Conservation (phyloP, 1,140 invertebrate species). For the Hycleus phaleratus region DNA sequence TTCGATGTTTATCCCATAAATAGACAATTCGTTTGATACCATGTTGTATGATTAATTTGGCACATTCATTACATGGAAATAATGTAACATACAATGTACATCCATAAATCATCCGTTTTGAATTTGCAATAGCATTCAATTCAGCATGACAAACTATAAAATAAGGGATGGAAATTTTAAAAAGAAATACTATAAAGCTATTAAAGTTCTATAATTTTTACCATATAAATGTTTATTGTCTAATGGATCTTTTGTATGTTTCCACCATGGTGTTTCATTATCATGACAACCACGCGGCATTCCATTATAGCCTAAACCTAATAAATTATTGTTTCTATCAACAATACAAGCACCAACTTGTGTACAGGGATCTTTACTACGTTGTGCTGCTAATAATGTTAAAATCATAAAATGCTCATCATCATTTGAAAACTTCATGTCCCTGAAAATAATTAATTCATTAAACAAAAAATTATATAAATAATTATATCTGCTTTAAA, state of each 20-base stretch:
- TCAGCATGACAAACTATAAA: constrained; percentile 43
- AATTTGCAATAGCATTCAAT: constrained; percentile 48
- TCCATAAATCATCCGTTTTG: constrained; percentile 54
- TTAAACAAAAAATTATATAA: no score
- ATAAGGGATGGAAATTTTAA: no score
- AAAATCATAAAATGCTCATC: constrained; percentile 92
- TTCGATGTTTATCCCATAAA: constrained; percentile 8
- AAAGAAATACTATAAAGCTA: no score
- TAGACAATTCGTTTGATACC: constrained; percentile 57
- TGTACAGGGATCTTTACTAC: constrained; percentile 88
- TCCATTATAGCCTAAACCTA: constrained; percentile 94
- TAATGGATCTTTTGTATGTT: constrained; percentile 45
- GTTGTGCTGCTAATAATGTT: constrained; percentile 72
- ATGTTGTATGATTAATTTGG: constrained; percentile 71
- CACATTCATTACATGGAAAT: constrained; percentile 78
- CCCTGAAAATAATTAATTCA: no score
- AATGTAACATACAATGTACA: constrained; percentile 62
- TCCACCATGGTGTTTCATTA: constrained; percentile 83
- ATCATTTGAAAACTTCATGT: constrained; percentile 46
- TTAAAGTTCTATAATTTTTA: constrained; percentile 34
- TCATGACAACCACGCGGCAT: constrained; percentile 85
- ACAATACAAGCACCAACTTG: constrained; percentile 94
- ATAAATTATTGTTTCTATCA: constrained; percentile 80
- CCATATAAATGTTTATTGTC: constrained; percentile 81
- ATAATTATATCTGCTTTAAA: no score